Base-by-base conservation (phyloP, 1,140 invertebrate species). In the Phthorimaea operculella region DNA sequence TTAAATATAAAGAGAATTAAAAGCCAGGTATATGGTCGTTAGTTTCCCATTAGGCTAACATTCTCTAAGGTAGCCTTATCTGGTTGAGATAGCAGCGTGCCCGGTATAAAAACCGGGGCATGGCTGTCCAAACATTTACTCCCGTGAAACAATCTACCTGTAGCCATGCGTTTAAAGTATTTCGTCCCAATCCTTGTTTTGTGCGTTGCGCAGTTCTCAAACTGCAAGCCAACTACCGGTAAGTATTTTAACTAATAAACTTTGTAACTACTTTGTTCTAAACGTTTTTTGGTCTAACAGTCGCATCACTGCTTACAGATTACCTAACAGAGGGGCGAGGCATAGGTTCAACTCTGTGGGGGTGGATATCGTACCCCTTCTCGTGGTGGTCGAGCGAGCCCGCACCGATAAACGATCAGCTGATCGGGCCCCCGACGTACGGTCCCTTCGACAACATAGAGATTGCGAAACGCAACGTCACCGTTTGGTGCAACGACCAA, bases 311-410 rank as follows among this genome's bases (percentile, higher is more conserved):
- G 58, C 58, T 82, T 77, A 52, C 79, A 84, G 81, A 74, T 66
- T 58, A 68, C 17, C 15, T 68, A 68, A 64, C 57, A 45, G 66
- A 83, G 54, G 74, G 72, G 33, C 80, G 76, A 56, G 82, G 83
- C 50, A 73, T 81, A 54, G 70, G 70, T 56, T 82, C 79, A 6
- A 79, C 79, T 28, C 50, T 85, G 59, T 87, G 85, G 85, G 76
- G 73, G 44, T 87, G 83, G 83, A 66, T 87, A 63, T 79, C 71
- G 11, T 84, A 85, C 64, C 85, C 85, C 6, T 85, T 85, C 53
- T 60, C 70, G 11, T 82, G 80, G 70, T 87, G 83, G 83, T 68
- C 68, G 8, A 54, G 58, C 8, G 68, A 62, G 28, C 53, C 51
- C 1, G 51, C 55, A 11, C 64, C 67, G 7, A 59, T 68, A 11